phyloP scores from a whole-genome alignment of 2,113 vertebrate species.

The Prietella phreatophila region DNA sequence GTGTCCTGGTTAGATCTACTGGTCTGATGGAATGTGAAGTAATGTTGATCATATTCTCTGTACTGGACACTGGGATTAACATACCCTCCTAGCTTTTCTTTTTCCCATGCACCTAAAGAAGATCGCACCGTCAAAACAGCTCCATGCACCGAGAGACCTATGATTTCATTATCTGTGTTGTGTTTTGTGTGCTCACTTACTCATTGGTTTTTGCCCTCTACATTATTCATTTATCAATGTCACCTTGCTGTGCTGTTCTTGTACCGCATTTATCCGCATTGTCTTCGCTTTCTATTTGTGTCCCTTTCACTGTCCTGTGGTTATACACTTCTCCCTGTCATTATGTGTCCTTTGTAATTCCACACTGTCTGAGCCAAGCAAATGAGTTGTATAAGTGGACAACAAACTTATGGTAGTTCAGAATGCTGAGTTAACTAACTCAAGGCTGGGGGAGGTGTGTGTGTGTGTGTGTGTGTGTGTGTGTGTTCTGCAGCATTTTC shows the following conservation, averaged over 20 bases:
- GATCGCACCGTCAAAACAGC: not conserved
- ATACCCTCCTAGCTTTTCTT: not conserved
- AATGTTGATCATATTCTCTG: not conserved
- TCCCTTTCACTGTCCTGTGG: slow-evolving; percentile 10
- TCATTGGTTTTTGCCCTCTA: slow-evolving; percentile 8
- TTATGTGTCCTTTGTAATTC: slow-evolving; percentile 60
- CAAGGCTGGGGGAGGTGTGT: slow-evolving; percentile 37
- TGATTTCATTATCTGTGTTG: not conserved
- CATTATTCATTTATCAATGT: slow-evolving; percentile 47
- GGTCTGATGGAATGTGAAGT: not conserved
- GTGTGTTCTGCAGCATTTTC: slow-evolving; percentile 46
- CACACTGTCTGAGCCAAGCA: slow-evolving; percentile 57
- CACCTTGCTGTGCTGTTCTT: slow-evolving; percentile 61
- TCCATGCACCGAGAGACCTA: not conserved
- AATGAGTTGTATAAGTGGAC: slow-evolving; percentile 69
- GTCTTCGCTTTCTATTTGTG: slow-evolving; percentile 3
- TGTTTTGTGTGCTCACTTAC: slow-evolving; percentile 6
- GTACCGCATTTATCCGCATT: slow-evolving; percentile 46
- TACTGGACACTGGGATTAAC: not conserved
- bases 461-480: not conserved
- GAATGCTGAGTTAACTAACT: slow-evolving; percentile 54
- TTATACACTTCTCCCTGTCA: slow-evolving; percentile 10
- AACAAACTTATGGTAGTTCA: slow-evolving; percentile 43
- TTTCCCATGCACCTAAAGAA: not conserved
- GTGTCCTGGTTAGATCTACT: not conserved